phyloP scores from a whole-genome alignment of 2,113 vertebrate species.

The Ammodytes marinus region DNA sequence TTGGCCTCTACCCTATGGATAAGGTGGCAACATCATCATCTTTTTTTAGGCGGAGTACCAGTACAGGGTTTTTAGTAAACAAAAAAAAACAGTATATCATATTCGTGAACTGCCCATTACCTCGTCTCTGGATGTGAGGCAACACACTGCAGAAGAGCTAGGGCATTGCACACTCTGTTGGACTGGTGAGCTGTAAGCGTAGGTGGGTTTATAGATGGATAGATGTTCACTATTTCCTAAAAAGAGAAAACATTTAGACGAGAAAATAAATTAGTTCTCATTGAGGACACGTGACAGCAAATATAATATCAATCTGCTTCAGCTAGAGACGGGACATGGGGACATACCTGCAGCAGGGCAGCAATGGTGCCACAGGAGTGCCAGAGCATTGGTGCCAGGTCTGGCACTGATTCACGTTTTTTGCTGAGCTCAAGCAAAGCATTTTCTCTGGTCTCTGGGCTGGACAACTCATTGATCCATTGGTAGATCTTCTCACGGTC shows the following conservation, averaged over 20 bases:
- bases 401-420: conserved; percentile 96
- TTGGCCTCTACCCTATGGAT: background rate
- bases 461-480: conserved; percentile 99
- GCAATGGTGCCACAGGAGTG: conserved; percentile 98
- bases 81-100: background rate
- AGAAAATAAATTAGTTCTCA: background rate
- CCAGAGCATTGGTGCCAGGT: conserved; percentile 98
- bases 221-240: conserved; percentile 99
- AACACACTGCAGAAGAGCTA: conserved; percentile 96
- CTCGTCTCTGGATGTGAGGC: conserved; percentile 97
- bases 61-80: background rate
- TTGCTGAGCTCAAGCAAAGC: conserved; percentile 97
- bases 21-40: background rate
- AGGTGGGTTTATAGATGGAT: conserved; percentile 98
- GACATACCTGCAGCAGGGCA: conserved; percentile 92
- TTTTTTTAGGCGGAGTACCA: too few relatives aligned
- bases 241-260: background rate
- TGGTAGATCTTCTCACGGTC: conserved; percentile 99
- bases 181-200: conserved; percentile 98
- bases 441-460: conserved; percentile 96
- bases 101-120: conserved; percentile 69
- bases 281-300: background rate
- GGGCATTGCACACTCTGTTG: conserved; percentile 97
- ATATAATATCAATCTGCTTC: background rate
- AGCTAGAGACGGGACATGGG: background rate